Evolutionary conservation across 1,140 invertebrate species (phyloP), one percentile per base, ranked within the genome.

Genomic region (Sycophaga agraensis): DNA sequence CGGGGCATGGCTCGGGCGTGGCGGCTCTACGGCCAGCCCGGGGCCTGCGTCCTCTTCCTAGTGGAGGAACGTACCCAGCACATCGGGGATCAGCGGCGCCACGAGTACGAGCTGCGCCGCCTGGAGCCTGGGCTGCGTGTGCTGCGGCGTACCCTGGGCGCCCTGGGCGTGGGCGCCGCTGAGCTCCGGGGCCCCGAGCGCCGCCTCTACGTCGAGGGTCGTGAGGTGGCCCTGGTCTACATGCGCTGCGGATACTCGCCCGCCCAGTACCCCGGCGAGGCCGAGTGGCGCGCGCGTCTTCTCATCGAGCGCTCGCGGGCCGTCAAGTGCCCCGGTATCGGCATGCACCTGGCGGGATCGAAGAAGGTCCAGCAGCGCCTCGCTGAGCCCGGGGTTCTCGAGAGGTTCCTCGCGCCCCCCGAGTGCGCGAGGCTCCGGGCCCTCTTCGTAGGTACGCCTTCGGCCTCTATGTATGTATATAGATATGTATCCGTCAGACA

Each of bases 251-350:
- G 94, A 1, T 99, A 98, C 76, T 86, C 89, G 58, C 96, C 96
- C 0, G 82, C 78, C 1, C 89, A 96, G 70, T 97, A 95, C 77
- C 87, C 82, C n/a, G 83, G 84, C 0, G 76, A 88, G 57, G 79
- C 83, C 65, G 92, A 95, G 72, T 98, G 96, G 95, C 85, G 91
- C 58, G 88, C 88, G 0, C 80, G 95, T 26, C 82, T 96, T 9
- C 67, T 89, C 22, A 90, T 98, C 50, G 96, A 99, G 79, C 84
- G 88, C 66, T 94, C 73, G 2, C 81, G 83, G 50, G 94, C 96
- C 2, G 95, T 99, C 61, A 98, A 99, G 78, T 96, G 92, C 74
- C 97, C 97, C 0, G 92, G 91, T 43, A 92, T 97, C 63, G 89
- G 93, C 9, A 91, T 91, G 73, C 90, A 92, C 75, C 77, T 93